Evolutionary conservation across 1,140 invertebrate genomes (phyloP), one percentile per base, ranked within the genome.

Genomic region (Argopecten irradians): DNA sequence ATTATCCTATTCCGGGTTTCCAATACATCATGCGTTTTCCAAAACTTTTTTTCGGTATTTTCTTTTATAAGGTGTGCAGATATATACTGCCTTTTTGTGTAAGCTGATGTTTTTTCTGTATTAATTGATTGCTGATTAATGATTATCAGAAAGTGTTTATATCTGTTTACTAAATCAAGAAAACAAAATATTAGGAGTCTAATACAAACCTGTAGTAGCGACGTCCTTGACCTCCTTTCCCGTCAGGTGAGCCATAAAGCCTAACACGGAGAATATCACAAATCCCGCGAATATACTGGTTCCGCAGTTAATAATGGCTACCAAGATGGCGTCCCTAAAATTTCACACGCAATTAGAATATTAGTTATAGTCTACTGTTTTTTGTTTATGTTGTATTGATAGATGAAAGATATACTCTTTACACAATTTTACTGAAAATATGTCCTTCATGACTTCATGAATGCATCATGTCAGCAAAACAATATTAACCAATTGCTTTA

Each of bases 221-320:
- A 94, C 92, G 82, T 93, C 89, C 11, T 91, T 85, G 0, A 95
- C 91, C 5, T 86, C 36, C 82, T 92, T 89, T n/a, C 91, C 91
- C 0, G 92, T 93, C 36, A 91, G 88, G 41, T 92, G 86, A 0
- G 94, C 92, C 93, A 95, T 94, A 71, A 92, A 94, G 16, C 94
- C 94, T 14, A 95, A 84, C 0, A 95, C 90, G 32, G 92, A 91
- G 91, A 95, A 95, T 33, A 95, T 93, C n/a, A 92, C 94, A 41
- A 95, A 92, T 0, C 94, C 94, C 39, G 92, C 94, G 84, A 93
- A 93, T 8, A 95, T 82, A 83, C 93, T 93, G 33, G 94, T 93
- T 14, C 86, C 88, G 84, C 93, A 93, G 88, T 94, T 94, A 14
- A 93, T 90, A 8, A 93, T 46, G 0, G 93, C 88, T 1, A 94